Evolutionary conservation across 1,140 invertebrate species (phyloP), one percentile per base, ranked within the genome.

Genomic region (Aphelenchoides fujianensis): DNA sequence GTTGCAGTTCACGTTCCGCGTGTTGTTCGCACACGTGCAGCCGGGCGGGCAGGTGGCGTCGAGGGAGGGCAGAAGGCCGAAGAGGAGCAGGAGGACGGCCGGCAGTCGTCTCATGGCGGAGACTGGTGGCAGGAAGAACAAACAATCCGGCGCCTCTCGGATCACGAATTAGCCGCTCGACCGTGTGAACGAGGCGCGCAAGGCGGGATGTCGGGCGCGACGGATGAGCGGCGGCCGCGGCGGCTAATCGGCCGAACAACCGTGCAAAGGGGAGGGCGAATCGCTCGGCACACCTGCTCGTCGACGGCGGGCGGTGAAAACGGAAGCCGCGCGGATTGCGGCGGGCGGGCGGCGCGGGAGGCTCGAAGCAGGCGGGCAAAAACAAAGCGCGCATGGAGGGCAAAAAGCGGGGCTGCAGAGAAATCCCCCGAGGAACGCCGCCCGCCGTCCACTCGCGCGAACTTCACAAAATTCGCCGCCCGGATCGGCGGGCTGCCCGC

Each of bases 151-250:
- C 5, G 7, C 12, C 55, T 30, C 28, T 59, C 55, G 12, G 55
- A 59, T 48, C 41, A 59, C 34, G 34, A 59, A 59, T 59, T 59
- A 59, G 55, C 55, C 7, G 34, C n/a, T n/a, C 55, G 19, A 59
- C 19, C 7, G 7, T 59, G 5, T 23, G 55, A 19, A 7, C 34
- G 55, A 23, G 41, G 41, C 23, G 12, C 12, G 41, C 41, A 12
- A 23, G 41, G 23, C 23, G 41, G 23, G 12, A 12, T 48, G 41
- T 23, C 23, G 12, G 23, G 23, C 23, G 41, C 41, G 12, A 16
- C 41, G 41, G 41, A 48, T 48, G 41, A 48, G 41, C 41, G 12
- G 41, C 41, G 41, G n/a, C n/a, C 41, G 41, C 12, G 12, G 12
- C 23, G 41, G 12, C 41, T 48, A 48, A 48, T 48, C 41, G 41